Evolutionary conservation across 2,888 invertebrate species (phyloP).

Genomic region (Hydrotaea diabolus): DNA sequence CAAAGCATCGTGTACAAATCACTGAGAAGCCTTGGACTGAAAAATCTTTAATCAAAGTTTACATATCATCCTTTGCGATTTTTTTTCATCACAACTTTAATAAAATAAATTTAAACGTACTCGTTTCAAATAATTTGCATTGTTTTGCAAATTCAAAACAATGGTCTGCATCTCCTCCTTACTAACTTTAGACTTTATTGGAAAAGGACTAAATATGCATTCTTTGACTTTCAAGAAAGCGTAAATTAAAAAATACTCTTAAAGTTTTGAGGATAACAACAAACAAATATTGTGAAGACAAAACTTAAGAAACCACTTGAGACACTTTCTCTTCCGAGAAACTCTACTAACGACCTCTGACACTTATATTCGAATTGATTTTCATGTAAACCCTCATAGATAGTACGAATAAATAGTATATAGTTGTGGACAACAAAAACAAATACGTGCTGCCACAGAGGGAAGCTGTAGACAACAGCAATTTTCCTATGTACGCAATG

Average conservation of each 20-base stretch:
- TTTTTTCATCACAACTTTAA: no score
- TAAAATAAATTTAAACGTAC: no score
- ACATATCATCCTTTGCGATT: no score
- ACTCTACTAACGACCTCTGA: conserved; percentile 71
- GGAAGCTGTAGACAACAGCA: not conserved
- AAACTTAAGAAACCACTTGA: conserved; percentile 72
- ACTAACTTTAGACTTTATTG: no score
- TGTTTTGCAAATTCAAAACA: not conserved
- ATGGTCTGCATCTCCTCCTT: conserved; percentile 2
- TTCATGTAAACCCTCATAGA: not conserved
- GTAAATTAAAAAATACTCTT: conserved; percentile 1
- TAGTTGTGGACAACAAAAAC: not conserved
- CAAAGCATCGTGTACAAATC: no score
- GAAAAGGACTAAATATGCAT: conserved; percentile 5
- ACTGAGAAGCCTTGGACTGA: no score
- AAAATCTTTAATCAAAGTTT: no score
- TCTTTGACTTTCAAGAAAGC: not conserved
- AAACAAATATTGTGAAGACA: conserved; percentile 13
- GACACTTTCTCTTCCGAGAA: conserved; percentile 73
- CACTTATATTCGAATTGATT: conserved; percentile 68
- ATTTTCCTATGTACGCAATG: not conserved
- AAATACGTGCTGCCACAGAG: not conserved
- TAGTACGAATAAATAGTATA: no score
- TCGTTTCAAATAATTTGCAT: no score
- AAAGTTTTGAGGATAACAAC: conserved; percentile 1